Conservation (phyloP, 2,113 vertebrate species). For the Pseudopodoces humilis region DNA sequence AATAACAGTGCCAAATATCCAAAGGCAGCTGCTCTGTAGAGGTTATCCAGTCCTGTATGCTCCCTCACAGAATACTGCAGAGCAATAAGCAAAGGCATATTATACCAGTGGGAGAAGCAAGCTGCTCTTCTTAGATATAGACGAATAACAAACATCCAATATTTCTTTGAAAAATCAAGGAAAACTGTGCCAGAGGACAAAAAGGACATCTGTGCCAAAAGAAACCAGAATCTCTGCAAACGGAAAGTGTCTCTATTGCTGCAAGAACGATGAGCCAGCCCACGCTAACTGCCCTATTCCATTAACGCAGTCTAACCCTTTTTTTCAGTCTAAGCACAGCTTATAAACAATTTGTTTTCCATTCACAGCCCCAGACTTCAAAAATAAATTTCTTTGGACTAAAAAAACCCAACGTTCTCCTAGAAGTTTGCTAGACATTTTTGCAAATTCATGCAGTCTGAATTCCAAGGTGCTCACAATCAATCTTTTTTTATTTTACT, state of each 20-base stretch:
- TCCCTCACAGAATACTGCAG: conserved; percentile 39
- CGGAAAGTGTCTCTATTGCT: not conserved
- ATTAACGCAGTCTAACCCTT: not conserved
- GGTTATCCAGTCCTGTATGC: conserved; percentile 36
- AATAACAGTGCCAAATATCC: conserved; percentile 64
- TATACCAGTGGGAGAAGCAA: conserved; percentile 54
- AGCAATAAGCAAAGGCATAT: conserved; percentile 49
- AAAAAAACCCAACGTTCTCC: not conserved
- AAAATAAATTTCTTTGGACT: not conserved
- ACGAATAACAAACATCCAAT: conserved; percentile 25
- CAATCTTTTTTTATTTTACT: not conserved
- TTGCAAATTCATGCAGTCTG: conserved; percentile 47
- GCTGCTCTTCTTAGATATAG: conserved; percentile 52
- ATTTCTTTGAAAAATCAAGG: conserved; percentile 60
- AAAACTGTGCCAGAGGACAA: conserved; percentile 62
- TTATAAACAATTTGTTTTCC: conserved; percentile 23
- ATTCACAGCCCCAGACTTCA: not conserved
- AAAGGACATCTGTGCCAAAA: conserved; percentile 54
- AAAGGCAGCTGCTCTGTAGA: conserved; percentile 63
- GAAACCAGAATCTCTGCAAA: conserved; percentile 53
- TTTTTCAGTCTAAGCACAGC: not conserved
- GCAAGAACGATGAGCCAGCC: not conserved
- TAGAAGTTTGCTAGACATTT: not conserved
- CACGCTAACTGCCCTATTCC: not conserved
- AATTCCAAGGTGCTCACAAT: conserved; percentile 13